phyloP scores from a whole-genome alignment of 2,888 invertebrate genomes.

The Danaus chrysippus region DNA sequence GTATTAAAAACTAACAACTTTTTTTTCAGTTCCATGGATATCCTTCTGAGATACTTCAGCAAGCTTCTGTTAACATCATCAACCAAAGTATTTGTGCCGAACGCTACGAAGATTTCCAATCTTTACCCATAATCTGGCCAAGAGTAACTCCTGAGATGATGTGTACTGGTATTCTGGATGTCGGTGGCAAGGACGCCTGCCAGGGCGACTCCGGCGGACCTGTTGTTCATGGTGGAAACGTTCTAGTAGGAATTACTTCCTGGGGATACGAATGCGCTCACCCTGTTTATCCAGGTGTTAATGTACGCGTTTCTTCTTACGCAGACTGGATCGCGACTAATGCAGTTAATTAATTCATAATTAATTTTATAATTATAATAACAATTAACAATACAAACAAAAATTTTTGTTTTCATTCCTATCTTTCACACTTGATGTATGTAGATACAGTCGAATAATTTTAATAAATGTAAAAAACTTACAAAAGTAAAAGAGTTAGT shows the following conservation, averaged over 20 bases:
- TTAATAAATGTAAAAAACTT: too few relatives aligned
- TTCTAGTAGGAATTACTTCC: constrained; percentile 57
- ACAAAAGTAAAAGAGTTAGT: too few relatives aligned
- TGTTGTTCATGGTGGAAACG: constrained; percentile 34
- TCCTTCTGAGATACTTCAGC: constrained; percentile 32
- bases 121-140: constrained; percentile 64
- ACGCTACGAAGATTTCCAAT: constrained; percentile 49
- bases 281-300: constrained; percentile 68
- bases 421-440: too few relatives aligned
- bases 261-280: constrained; percentile 65
- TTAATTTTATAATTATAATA: too few relatives aligned
- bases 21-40: constrained; percentile 28
- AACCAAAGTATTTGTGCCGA: constrained; percentile 43
- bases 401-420: too few relatives aligned
- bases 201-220: constrained; percentile 46
- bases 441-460: too few relatives aligned
- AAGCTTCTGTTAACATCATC: constrained; percentile 44
- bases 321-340: constrained; percentile 48
- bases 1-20: not conserved
- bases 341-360: constrained; percentile 22
- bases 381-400: too few relatives aligned
- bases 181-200: constrained; percentile 41
- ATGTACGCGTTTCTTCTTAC: constrained; percentile 57
- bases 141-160: constrained; percentile 50
- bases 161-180: constrained; percentile 50